These are phyloP conservation scores for Haliclystus octoradiatus DNA, from an alignment of 30 jellyfish, hydroid and myxozoan species.

Conservation along the genomic window DNA sequence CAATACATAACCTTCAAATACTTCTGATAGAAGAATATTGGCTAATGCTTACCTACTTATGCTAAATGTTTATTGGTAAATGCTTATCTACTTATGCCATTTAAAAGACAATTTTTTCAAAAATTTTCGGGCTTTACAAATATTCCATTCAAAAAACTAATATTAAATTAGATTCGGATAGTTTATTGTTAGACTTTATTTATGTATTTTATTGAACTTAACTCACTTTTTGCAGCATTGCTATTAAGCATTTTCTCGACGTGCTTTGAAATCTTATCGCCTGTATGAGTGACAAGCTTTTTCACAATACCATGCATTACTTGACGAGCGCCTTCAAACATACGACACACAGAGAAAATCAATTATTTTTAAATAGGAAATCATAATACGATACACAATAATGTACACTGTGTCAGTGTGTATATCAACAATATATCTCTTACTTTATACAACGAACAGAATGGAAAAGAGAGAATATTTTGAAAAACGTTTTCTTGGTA, in stretches of 20 bases:
- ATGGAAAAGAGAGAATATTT: too few relatives aligned
- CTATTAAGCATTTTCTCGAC: slow-evolving; percentile 24
- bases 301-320: slow-evolving; percentile 80
- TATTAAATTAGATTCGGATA: neutral
- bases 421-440: neutral
- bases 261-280: slow-evolving; percentile 38
- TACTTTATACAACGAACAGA: slow-evolving; percentile 4
- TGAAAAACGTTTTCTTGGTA: too few relatives aligned
- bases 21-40: too few relatives aligned
- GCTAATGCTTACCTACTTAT: too few relatives aligned
- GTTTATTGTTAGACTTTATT: neutral
- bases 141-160: too few relatives aligned
- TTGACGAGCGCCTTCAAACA: slow-evolving; percentile 70
- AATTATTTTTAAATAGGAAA: neutral
- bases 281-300: slow-evolving; percentile 67
- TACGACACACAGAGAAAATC: neutral
- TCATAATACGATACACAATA: neutral
- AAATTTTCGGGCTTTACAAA: too few relatives aligned
- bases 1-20: too few relatives aligned
- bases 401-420: slow-evolving; percentile 1
- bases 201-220: neutral
- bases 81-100: too few relatives aligned
- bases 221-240: slow-evolving; percentile 16
- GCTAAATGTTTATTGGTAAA: too few relatives aligned
- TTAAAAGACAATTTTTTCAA: too few relatives aligned